phyloP scores from a whole-genome alignment of 2,113 vertebrate genomes.

The Tetraodon nigroviridis region DNA sequence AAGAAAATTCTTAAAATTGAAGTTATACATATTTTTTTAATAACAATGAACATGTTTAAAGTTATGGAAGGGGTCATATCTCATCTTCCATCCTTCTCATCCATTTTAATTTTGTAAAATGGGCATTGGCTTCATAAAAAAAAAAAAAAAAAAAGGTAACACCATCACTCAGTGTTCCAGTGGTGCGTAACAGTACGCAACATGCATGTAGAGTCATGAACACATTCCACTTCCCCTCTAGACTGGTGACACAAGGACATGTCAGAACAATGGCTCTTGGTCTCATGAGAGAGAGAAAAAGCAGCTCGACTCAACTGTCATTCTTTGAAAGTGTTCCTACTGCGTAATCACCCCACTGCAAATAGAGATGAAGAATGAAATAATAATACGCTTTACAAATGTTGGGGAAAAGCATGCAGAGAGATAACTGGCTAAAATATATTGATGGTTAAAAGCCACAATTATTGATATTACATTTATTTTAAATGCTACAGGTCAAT shows the following conservation, averaged over 20 bases:
- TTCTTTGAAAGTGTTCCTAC: constrained; percentile 28
- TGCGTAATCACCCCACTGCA: constrained; percentile 7
- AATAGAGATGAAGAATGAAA: not conserved
- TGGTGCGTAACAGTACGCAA: constrained; percentile 21
- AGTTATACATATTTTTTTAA: too few relatives aligned
- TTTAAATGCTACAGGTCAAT: too few relatives aligned
- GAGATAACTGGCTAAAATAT: too few relatives aligned
- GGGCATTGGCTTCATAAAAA: not conserved
- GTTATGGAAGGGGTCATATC: not conserved
- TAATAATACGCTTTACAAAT: too few relatives aligned
- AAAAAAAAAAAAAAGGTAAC: not conserved
- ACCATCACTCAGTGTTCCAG: constrained; percentile 15
- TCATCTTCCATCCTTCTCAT: not conserved
- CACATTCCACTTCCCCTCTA: constrained; percentile 56
- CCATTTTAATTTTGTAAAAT: too few relatives aligned
- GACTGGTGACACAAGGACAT: constrained; percentile 58
- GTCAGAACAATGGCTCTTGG: constrained; percentile 49
- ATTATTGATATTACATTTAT: too few relatives aligned
- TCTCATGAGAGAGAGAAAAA: constrained; percentile 25
- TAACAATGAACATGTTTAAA: constrained; percentile 18
- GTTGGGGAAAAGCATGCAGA: too few relatives aligned
- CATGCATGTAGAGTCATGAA: constrained; percentile 60
- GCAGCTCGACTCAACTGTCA: constrained; percentile 35
- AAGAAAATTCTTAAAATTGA: too few relatives aligned
- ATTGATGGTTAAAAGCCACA: too few relatives aligned